phyloP scores from a whole-genome alignment of 2,888 invertebrate species.

The Xestobium rufovillosum region DNA sequence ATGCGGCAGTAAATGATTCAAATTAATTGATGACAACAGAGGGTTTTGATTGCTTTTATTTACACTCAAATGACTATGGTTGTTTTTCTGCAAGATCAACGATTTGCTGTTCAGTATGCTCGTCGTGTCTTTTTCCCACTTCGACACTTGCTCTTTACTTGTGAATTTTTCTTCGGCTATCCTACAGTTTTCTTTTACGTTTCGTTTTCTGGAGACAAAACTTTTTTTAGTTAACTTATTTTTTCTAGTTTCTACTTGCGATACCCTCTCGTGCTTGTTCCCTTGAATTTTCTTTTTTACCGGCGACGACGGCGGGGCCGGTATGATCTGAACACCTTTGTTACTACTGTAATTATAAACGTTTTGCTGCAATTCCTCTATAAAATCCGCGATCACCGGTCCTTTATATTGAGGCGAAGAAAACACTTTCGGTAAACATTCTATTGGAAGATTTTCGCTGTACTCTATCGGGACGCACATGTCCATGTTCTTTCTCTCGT shows the following conservation, averaged over 20 bases:
- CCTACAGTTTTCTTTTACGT: constrained; percentile 34
- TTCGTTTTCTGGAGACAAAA: constrained; percentile 37
- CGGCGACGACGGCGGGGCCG: constrained; percentile 14
- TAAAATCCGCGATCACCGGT: constrained; percentile 61
- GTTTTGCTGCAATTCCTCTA: constrained; percentile 52
- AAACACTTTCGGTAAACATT: constrained; percentile 33
- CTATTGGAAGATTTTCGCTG: constrained; percentile 23
- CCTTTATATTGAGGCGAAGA: constrained; percentile 50
- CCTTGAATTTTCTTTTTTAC: constrained; percentile 2
- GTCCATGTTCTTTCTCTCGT: constrained; percentile 40
- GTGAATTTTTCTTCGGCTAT: constrained; percentile 11
- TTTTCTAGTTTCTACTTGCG: constrained; percentile 22
- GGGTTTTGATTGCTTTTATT: too few relatives aligned
- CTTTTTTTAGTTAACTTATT: constrained; percentile 31
- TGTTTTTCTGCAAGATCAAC: too few relatives aligned
- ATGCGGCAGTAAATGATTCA: too few relatives aligned
- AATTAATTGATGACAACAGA: too few relatives aligned
- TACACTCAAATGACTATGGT: too few relatives aligned
- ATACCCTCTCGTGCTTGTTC: constrained; percentile 33
- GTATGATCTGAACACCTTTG: constrained; percentile 27
- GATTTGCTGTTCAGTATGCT: too few relatives aligned
- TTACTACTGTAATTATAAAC: constrained; percentile 13
- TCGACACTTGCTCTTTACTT: too few relatives aligned
- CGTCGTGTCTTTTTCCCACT: too few relatives aligned
- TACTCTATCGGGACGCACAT: constrained; percentile 15